Percentiles rank a stretch among this genome's conserved stretches.
Conservation (phyloP, 2,888 invertebrate species). For the Toxonevra muliebris region DNA sequence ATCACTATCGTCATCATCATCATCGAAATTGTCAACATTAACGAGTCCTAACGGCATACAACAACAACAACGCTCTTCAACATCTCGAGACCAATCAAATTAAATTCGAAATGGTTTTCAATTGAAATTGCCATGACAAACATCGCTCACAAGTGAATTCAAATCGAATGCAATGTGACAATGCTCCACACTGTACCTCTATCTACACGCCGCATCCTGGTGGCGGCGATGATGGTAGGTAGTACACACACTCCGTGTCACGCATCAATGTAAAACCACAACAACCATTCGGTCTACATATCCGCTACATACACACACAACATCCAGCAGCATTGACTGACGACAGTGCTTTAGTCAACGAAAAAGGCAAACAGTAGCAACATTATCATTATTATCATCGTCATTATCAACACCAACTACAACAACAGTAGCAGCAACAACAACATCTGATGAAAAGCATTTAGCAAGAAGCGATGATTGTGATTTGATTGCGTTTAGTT, state of each 20-base stretch:
- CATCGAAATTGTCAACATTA: conserved; percentile 2
- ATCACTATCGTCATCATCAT: not conserved
- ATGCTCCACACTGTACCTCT: too few species aligned
- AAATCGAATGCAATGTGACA: too few species aligned
- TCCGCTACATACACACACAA: not conserved
- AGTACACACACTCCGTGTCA: not conserved
- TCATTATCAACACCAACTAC: not conserved
- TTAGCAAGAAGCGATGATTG: conserved; percentile 12
- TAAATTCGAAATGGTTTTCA: conserved; percentile 43
- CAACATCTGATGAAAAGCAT: not conserved
- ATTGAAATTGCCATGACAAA: conserved; percentile 34
- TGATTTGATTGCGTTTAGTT: conserved; percentile 32
- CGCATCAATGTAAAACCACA: not conserved
- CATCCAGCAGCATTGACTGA: not conserved
- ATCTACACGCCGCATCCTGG: too few species aligned
- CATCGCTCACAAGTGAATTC: too few species aligned
- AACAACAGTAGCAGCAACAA: not conserved
- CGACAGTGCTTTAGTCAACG: too few species aligned
- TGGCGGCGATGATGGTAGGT: too few species aligned
- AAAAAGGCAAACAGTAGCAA: too few species aligned
- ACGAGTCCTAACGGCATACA: conserved; percentile 7
- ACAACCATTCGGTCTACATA: not conserved
- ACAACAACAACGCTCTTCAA: not conserved
- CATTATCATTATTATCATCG: conserved; percentile 1
- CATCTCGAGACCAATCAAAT: conserved; percentile 43